These are phyloP conservation scores for Hippolais icterina DNA, from an alignment of 2,113 vertebrate genomes.

Conservation along the genomic window DNA sequence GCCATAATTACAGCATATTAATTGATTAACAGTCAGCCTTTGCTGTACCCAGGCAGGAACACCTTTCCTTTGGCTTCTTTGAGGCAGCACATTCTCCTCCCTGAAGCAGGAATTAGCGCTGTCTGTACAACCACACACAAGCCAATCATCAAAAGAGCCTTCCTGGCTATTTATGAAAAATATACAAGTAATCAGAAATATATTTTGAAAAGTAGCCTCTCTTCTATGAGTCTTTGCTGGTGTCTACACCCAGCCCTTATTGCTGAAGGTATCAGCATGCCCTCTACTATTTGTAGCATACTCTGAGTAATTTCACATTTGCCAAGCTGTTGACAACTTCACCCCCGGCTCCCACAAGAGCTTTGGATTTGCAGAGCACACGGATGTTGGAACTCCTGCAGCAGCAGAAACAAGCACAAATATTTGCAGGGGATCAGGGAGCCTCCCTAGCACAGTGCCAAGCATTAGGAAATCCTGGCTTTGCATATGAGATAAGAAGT, in stretches of 20 bases:
- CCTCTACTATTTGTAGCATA: not conserved
- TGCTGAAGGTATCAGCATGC: not conserved
- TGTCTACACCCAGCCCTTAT: not conserved
- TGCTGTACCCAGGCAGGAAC: not conserved
- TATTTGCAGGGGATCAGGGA: not conserved
- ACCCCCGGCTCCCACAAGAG: not conserved
- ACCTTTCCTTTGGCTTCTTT: not conserved
- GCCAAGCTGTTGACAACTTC: not conserved
- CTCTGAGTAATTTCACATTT: not conserved
- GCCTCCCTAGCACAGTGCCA: fast-evolving
- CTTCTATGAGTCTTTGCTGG: not conserved
- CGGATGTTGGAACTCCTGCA: not conserved
- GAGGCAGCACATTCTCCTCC: not conserved
- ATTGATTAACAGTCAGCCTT: not conserved
- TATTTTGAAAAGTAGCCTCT: not conserved
- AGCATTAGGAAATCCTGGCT: not conserved
- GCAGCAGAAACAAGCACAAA: not conserved
- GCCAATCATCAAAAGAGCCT: not conserved
- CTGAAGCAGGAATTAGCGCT: not conserved
- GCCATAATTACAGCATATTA: not conserved
- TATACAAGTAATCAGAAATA: not conserved
- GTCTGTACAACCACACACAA: not conserved
- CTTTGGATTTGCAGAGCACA: not conserved
- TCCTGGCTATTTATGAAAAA: not conserved
- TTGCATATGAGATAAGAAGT: not conserved